These are phyloP conservation scores for Leptinotarsa tumamoca DNA, from an alignment of 2,888 invertebrate genomes.

Conservation along the genomic window DNA sequence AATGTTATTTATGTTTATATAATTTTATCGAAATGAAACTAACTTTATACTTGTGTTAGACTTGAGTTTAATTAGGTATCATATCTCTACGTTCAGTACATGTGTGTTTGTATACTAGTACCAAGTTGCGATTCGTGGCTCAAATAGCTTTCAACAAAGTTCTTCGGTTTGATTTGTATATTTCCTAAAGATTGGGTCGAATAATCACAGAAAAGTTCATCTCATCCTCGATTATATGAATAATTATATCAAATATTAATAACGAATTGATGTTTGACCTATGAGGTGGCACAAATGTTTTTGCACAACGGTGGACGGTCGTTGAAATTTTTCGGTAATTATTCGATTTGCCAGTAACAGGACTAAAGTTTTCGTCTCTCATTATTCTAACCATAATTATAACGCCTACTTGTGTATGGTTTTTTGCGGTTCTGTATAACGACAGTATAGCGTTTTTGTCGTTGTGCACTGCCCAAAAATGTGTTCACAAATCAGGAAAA, in stretches of 20 bases:
- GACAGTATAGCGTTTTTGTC: slow-evolving; percentile 39
- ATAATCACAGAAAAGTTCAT: slow-evolving; percentile 30
- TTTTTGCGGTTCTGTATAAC: slow-evolving; percentile 40
- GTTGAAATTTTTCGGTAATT: slow-evolving; percentile 26
- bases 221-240: not conserved
- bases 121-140: slow-evolving; percentile 61
- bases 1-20: slow-evolving; percentile 62
- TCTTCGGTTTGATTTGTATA: slow-evolving; percentile 26
- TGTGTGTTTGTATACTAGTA: slow-evolving; percentile 58
- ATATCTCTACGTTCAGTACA: slow-evolving; percentile 43
- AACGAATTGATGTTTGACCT: not conserved
- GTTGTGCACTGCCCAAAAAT: slow-evolving; percentile 45
- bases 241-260: slow-evolving; percentile 12
- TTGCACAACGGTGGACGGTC: slow-evolving; percentile 13
- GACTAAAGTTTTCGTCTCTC: slow-evolving; percentile 26
- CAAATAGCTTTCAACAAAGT: slow-evolving; percentile 57
- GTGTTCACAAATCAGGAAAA: slow-evolving; percentile 54
- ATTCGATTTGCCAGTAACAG: slow-evolving; percentile 21
- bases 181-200: slow-evolving; percentile 24
- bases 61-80: slow-evolving; percentile 51
- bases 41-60: slow-evolving; percentile 50
- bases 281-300: not conserved
- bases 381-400: slow-evolving; percentile 43
- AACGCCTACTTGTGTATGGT: slow-evolving; percentile 52
- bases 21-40: slow-evolving; percentile 53